Base-by-base conservation (phyloP, 2,113 vertebrate species). In the Seriola rivoliana region DNA sequence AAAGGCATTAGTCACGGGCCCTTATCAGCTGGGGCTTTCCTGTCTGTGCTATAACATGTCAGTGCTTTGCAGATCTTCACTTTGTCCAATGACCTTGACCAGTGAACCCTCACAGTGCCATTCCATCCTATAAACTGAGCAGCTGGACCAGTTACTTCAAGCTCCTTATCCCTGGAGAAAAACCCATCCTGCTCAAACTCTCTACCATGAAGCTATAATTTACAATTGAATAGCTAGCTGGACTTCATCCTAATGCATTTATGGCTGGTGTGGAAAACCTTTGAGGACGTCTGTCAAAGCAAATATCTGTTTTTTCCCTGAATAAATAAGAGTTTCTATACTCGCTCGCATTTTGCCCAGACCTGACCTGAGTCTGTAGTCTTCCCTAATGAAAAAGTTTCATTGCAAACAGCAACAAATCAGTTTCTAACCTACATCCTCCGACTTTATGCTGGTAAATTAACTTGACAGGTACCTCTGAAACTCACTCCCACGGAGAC, bases 1-100 rank as follows among this genome's bases (percentile, higher is more conserved):
- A 84, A 58, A 78, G 50, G 23, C 80, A 70, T 81, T 64, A 81
- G 80, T 87, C 86, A 74, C 42, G 81, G 29, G 68, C 50, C n/a
- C 88, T 91, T 92, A 91, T 92, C 87, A 60, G 84, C 60, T 52
- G 68, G 23, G 52, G 73, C 83, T 72, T 92, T 89, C 91, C 92
- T 92, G 88, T 82, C 78, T 85, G 75, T 67, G 60, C 76, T 85
- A 71, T 69, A 80, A 82, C 80, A 83, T 85, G 77, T 90, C 91
- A 79, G 38, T 63, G 32, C 71, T 75, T 75, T 85, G 67, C 46
- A 89, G 70, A 42, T 74, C 76, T 77, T 81, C 81, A 75, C 74
- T 71, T 50, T 67, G 60, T 83, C 78, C 78, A 52, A 19, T 58
- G 78, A 90, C 85, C 83, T 70, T 85, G 46, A 72, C 60, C 73